phyloP scores from a whole-genome alignment of 2,113 vertebrate species.

The Plecotus auritus region DNA sequence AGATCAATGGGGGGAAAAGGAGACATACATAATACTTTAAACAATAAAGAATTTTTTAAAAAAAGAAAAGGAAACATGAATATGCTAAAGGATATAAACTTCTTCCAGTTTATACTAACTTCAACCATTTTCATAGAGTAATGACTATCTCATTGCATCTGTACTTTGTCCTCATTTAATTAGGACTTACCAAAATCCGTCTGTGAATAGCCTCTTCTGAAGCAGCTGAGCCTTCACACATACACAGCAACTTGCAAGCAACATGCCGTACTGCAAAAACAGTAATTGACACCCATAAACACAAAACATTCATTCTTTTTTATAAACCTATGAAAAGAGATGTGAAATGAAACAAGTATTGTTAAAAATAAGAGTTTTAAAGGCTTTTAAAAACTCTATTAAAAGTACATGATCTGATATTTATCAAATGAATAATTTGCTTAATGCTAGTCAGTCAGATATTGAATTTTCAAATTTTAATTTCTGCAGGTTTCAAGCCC shows the following conservation, averaged over 20 bases:
- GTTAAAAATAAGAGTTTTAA: conserved; percentile 4
- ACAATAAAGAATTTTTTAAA: no score
- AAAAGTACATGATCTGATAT: conserved; percentile 16
- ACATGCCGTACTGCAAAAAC: conserved; percentile 86
- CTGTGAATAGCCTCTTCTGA: conserved; percentile 84
- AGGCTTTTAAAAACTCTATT: neutral
- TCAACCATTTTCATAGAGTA: conserved; percentile 15
- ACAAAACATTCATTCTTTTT: conserved; percentile 14
- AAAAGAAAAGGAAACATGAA: neutral
- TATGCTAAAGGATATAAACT: neutral
- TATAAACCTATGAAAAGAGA: neutral
- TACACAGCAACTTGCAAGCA: conserved; percentile 85
- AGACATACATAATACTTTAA: no score
- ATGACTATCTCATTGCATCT: neutral
- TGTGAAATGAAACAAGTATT: conserved; percentile 11
- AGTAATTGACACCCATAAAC: conserved; percentile 54
- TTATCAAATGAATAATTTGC: conserved; percentile 28
- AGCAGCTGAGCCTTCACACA: conserved; percentile 80
- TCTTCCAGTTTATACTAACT: conserved; percentile 22
- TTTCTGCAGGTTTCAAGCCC: conserved; percentile 17
- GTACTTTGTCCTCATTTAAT: conserved; percentile 28
- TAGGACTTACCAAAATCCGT: conserved; percentile 88
- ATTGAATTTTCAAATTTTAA: conserved; percentile 26
- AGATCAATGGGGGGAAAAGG: no score
- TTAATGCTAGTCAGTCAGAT: conserved; percentile 2